Conservation (phyloP, 2,888 invertebrate species). For the Pseudanteris insignis region DNA sequence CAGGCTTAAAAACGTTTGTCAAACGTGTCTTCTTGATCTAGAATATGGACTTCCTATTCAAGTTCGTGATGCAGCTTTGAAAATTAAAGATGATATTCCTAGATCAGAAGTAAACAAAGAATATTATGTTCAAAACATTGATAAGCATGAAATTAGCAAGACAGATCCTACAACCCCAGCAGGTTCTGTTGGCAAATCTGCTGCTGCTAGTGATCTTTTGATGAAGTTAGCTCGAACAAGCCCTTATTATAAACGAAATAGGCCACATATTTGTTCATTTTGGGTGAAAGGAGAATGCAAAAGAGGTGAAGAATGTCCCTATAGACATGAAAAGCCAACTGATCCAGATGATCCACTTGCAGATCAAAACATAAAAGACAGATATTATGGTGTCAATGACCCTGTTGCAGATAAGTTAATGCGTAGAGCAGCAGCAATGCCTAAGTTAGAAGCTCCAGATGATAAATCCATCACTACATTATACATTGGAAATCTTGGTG, state of each 20-base stretch:
- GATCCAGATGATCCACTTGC: constrained; percentile 97
- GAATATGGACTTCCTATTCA: constrained; percentile 90
- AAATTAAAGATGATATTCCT: constrained; percentile 89
- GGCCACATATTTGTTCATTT: constrained; percentile 96
- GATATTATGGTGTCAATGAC: constrained; percentile 94
- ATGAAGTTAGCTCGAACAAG: constrained; percentile 89
- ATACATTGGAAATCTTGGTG: constrained; percentile 95
- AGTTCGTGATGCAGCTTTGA: constrained; percentile 90
- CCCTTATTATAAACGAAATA: constrained; percentile 93
- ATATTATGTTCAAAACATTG: constrained; percentile 91
- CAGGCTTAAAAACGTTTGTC: constrained; percentile 94
- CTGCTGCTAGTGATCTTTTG: constrained; percentile 82
- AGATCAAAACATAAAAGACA: constrained; percentile 94
- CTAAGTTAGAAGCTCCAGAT: constrained; percentile 93
- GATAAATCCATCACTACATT: constrained; percentile 96
- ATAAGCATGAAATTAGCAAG: constrained; percentile 74
- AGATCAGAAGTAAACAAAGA: constrained; percentile 95
- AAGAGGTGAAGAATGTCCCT: constrained; percentile 96
- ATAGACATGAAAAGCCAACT: constrained; percentile 94
- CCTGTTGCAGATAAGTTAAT: constrained; percentile 95
- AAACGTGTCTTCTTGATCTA: constrained; percentile 92
- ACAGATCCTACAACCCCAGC: constrained; percentile 67
- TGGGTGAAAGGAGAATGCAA: constrained; percentile 99
- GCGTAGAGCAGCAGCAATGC: constrained; percentile 90
- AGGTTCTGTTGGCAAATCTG: constrained; percentile 76